These are phyloP conservation scores for Paraplagusia blochii DNA, from an alignment of 2,113 vertebrate genomes.

Conservation along the genomic window DNA sequence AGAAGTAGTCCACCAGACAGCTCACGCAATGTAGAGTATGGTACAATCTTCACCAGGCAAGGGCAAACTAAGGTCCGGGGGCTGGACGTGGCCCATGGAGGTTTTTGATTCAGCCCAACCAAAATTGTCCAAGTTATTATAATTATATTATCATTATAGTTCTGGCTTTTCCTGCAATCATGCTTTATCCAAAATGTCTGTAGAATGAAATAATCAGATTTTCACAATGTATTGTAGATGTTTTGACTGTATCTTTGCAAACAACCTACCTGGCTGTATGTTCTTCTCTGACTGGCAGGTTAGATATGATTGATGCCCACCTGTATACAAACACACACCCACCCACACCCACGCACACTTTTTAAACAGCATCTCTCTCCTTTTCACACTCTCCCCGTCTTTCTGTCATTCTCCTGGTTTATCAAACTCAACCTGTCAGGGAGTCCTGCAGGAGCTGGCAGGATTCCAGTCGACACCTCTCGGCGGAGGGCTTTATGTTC, in stretches of 20 bases:
- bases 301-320: constrained; percentile 15
- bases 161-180: no score
- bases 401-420: constrained; percentile 24
- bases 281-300: constrained; percentile 42
- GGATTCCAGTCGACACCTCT: constrained; percentile 45
- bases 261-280: constrained; percentile 50
- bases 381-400: constrained; percentile 9
- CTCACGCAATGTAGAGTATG: no score
- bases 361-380: constrained; percentile 18
- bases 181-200: no score
- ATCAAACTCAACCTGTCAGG: constrained; percentile 56
- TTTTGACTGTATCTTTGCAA: constrained; percentile 16
- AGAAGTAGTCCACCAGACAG: no score
- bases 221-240: constrained; percentile 14
- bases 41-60: no score
- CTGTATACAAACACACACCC: no score
- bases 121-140: no score
- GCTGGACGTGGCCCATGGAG: no score
- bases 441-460: constrained; percentile 34
- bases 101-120: no score
- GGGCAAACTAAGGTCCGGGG: no score
- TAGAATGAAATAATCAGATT: no score
- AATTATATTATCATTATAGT: no score
- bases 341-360: constrained; percentile 1
- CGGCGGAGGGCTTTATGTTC: constrained; percentile 40